Conservation (phyloP, 2,113 vertebrate genomes). For the Clupea harengus region DNA sequence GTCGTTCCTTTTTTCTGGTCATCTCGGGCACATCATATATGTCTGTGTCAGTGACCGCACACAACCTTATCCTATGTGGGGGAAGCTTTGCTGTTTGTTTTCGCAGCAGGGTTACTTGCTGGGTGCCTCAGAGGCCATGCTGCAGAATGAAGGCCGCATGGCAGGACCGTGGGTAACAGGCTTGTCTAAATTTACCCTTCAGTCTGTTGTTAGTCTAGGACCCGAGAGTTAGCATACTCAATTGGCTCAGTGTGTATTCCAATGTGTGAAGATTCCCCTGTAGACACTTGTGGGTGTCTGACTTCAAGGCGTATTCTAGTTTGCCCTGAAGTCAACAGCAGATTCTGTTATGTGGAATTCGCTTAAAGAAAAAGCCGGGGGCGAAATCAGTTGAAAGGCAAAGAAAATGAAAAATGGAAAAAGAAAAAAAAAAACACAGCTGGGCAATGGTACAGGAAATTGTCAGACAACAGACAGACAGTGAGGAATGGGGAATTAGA, state of each 20-base stretch:
- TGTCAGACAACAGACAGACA: slow-evolving; percentile 14
- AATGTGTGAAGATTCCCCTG: background rate
- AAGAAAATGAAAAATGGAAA: background rate
- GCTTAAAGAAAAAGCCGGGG: background rate
- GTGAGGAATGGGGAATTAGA: background rate
- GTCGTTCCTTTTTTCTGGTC: too few species aligned
- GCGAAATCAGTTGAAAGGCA: background rate
- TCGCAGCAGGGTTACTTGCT: background rate
- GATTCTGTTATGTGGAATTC: background rate
- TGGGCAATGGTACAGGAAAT: background rate
- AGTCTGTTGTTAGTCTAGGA: background rate
- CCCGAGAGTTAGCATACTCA: background rate
- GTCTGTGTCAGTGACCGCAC: background rate
- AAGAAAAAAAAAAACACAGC: background rate
- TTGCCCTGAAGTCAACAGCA: background rate
- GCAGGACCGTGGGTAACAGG: background rate
- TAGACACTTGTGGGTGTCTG: background rate
- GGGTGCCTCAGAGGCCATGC: background rate
- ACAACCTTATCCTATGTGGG: background rate
- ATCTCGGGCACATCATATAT: too few species aligned
- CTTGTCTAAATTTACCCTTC: background rate
- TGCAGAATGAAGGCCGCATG: background rate
- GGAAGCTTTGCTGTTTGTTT: background rate
- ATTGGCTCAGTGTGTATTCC: background rate
- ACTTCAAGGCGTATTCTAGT: background rate